Base-by-base conservation (phyloP, 2,888 invertebrate genomes). In the Caenorhabditis imperialis region DNA sequence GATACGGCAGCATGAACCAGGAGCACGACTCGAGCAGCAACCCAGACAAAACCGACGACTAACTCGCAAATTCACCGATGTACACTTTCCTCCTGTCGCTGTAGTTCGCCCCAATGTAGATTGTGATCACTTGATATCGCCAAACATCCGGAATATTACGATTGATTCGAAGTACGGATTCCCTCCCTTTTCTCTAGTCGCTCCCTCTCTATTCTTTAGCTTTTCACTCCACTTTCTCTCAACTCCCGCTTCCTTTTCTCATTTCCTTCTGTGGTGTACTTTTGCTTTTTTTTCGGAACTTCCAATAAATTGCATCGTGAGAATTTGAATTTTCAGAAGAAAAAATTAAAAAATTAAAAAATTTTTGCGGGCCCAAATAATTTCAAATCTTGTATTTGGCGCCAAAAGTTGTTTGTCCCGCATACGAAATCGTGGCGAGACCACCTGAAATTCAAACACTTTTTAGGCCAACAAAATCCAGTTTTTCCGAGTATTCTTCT, bases 1-100 rank as follows among this genome's bases (percentile, higher is more conserved):
- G 79, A 6, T 79, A 79, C 37, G 79, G 79, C 30, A 79, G 79
- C 38, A 75, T 79, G 72, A 77, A 77, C 47, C 79, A 79, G 37
- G 79, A 75, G 33, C 55, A 33, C 23, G 79, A 75, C 10, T 62
- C 44, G 7, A 37, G 45, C 16, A 45, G 45, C n/a, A 44, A 23
- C 37, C 54, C 27, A 40, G 61, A 61, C 23, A 58, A 58, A 20
- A n/a, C 22, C 25, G 58, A 58, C 7, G 55, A 65, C 16, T 35
- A 42, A 8, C 5, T 27, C 18, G 22, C 22, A 10, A 16, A 48
- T 48, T 48, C 14, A 37, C 35, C 38, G 5, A n/a, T 35, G 16
- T 27, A 40, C 25, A 18, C 27, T 30, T 20, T 27, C 7, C 22
- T 27, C 12, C 22, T 51, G 40, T 27, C 10, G 35, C 27, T 25